These are phyloP conservation scores for Masnerella sp. DNA, from an alignment of 2,888 invertebrate species.

Conservation along the genomic window DNA sequence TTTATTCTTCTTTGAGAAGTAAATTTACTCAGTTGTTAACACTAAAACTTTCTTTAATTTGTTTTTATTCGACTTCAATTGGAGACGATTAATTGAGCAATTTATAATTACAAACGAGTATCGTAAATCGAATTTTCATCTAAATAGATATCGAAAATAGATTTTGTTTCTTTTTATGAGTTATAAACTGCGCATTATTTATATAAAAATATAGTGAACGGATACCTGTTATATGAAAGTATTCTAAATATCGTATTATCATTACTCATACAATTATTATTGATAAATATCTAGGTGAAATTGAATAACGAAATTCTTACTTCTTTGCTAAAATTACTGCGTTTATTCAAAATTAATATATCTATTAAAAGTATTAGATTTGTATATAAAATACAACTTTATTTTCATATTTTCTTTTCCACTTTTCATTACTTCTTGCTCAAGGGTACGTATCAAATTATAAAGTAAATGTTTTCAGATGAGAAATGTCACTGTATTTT, in stretches of 20 bases:
- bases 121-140: conserved; percentile 3
- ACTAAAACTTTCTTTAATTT: background rate
- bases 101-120: background rate
- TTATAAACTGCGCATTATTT: background rate
- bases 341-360: no score
- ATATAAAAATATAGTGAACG: conserved; percentile 6
- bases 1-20: no score
- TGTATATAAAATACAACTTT: no score
- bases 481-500: no score
- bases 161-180: background rate
- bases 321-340: no score
- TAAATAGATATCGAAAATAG: conserved; percentile 7
- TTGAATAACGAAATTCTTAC: no score
- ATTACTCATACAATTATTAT: background rate
- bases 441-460: no score
- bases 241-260: background rate
- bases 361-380: no score
- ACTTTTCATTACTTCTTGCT: no score
- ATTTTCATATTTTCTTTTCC: no score
- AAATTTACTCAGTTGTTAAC: no score
- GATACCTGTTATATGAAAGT: conserved; percentile 2
- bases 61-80: background rate
- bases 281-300: background rate
- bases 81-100: background rate
- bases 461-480: no score